These are phyloP conservation scores for Amphipoea oculea DNA, from an alignment of 2,888 invertebrate species.

Conservation along the genomic window DNA sequence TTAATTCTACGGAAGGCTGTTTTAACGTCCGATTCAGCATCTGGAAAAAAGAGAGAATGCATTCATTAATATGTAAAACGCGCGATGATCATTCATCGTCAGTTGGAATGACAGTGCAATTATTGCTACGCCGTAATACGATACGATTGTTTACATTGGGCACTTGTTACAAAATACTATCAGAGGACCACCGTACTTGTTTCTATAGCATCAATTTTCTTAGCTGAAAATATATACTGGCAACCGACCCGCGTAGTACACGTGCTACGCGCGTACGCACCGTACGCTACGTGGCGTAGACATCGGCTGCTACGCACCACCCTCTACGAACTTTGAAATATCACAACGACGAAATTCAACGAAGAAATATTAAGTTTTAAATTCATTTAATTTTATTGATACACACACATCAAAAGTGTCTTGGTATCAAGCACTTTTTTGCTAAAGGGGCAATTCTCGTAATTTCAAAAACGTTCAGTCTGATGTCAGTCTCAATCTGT, in stretches of 20 bases:
- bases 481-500: no score
- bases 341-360: not conserved
- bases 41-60: constrained; percentile 80
- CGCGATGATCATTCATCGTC: constrained; percentile 37
- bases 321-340: not conserved
- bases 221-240: not conserved
- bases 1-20: constrained; percentile 77
- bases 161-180: not conserved
- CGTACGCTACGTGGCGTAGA: not conserved
- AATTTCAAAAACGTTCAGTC: no score
- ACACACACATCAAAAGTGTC: no score
- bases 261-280: not conserved
- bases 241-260: not conserved
- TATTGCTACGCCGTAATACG: constrained; percentile 18
- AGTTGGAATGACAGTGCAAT: constrained; percentile 30
- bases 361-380: not conserved
- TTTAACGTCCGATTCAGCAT: constrained; percentile 89
- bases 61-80: constrained; percentile 39
- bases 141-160: not conserved
- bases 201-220: not conserved
- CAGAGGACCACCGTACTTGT: not conserved
- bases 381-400: not conserved
- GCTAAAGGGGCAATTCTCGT: no score
- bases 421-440: no score
- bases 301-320: not conserved